These are phyloP conservation scores for Pseudomyrmex gracilis DNA, from an alignment of 1,140 invertebrate genomes.

Conservation along the genomic window DNA sequence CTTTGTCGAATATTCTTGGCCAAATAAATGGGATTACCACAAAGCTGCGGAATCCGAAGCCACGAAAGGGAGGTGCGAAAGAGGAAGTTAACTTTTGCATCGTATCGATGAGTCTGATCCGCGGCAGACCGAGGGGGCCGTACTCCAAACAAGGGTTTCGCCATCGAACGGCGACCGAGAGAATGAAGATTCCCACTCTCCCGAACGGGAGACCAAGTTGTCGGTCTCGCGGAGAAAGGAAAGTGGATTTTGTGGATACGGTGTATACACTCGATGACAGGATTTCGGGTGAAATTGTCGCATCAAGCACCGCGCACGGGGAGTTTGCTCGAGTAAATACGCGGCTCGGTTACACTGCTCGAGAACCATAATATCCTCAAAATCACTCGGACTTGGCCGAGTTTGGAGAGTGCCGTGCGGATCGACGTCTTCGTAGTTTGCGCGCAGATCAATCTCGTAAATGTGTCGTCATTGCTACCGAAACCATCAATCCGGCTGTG, in stretches of 20 bases:
- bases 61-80: constrained; percentile 2
- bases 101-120: constrained; percentile 50
- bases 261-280: constrained; percentile 30
- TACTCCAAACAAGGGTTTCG: constrained; percentile 50
- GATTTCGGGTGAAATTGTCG: constrained; percentile 55
- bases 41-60: constrained; percentile 7
- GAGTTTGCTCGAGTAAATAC: constrained; percentile 62
- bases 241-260: constrained; percentile 39
- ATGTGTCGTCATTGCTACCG: constrained; percentile 12
- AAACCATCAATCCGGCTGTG: constrained; percentile 8
- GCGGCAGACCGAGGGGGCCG: not conserved
- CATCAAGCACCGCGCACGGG: constrained; percentile 31
- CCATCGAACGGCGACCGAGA: not conserved
- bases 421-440: not conserved
- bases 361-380: constrained; percentile 29
- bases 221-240: not conserved
- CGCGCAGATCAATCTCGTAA: constrained; percentile 13
- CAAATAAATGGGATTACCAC: constrained; percentile 44
- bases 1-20: not conserved
- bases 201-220: constrained; percentile 27
- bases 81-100: constrained; percentile 47
- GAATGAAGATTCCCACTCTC: constrained; percentile 19
- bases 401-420: not conserved
- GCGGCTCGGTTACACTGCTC: constrained; percentile 33
- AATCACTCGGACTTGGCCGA: constrained; percentile 41